These are phyloP conservation scores for Cottoperca gobio DNA, from an alignment of 2,797 vertebrate genomes.

Conservation along the genomic window DNA sequence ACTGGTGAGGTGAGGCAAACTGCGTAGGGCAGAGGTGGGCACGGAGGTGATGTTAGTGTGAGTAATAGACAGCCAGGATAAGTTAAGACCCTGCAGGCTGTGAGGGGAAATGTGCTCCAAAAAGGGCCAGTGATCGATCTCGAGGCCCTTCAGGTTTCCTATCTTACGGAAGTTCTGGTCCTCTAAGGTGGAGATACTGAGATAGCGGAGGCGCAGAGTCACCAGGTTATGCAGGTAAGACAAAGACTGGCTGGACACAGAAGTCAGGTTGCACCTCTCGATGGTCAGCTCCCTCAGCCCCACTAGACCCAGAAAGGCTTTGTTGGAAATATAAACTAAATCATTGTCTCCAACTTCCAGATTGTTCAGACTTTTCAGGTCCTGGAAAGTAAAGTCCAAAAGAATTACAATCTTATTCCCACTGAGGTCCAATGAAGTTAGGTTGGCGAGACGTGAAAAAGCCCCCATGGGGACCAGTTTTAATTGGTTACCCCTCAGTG, in stretches of 20 bases:
- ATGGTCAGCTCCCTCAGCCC: constrained; percentile 92
- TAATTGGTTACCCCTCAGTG: constrained; percentile 92
- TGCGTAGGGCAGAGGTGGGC: constrained; percentile 91
- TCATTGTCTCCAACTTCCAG: constrained; percentile 98
- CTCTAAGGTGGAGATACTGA: constrained; percentile 90
- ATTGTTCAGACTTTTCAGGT: constrained; percentile 89
- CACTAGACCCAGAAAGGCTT: constrained; percentile 93
- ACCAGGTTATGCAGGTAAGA: constrained; percentile 93
- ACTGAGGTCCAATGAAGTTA: constrained; percentile 95
- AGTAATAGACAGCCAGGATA: constrained; percentile 95
- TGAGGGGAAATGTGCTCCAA: constrained; percentile 91
- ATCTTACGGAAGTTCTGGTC: constrained; percentile 95
- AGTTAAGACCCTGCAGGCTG: constrained; percentile 94
- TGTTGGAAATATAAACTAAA: constrained; percentile 97
- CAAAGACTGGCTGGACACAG: constrained; percentile 92
- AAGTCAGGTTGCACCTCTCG: constrained; percentile 96
- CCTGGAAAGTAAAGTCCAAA: constrained; percentile 95
- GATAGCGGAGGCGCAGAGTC: constrained; percentile 91
- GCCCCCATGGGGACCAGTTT: constrained; percentile 95
- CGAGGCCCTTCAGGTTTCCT: constrained; percentile 89
- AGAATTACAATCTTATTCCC: constrained; percentile 97
- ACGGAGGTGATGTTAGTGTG: constrained; percentile 96
- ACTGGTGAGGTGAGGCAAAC: constrained; percentile 91
- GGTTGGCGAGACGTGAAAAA: constrained; percentile 92
- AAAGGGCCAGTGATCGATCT: constrained; percentile 96